Base-by-base conservation (phyloP, 2,797 vertebrate genomes). In the Knipowitschia caucasica region DNA sequence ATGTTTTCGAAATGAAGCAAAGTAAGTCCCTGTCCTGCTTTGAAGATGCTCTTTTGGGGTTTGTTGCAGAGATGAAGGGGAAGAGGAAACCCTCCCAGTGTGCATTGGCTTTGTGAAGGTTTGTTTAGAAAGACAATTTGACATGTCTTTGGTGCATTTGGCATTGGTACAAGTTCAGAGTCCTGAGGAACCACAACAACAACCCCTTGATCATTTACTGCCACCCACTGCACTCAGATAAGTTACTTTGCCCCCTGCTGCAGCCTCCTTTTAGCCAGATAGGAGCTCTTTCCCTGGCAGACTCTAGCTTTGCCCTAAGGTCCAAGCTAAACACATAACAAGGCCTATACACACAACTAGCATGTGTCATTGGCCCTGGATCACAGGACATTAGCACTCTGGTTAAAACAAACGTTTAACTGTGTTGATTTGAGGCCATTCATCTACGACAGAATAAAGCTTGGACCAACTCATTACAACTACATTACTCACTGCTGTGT, bases 311-410 rank as follows among this genome's bases (percentile, higher is more conserved):
- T 54, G 43, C 49, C 50, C 67, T 26, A 34, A 33, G 29, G 65
- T 79, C 84, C 78, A 85, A 85, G 64, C 51, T 62, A 83, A 82
- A 81, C 75, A 78, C 50, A 57, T 77, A 76, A 46, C 70, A 76
- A 79, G 74, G 62, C 50, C 59, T 54, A 34, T 34, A 47, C 50
- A 31, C 50, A 58, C 38, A 4, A 24, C 39, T 59, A 68, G 50
- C 58, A 56, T 71, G 62, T 53, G 62, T 62, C 62, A 43, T 62
- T 84, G 84, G 81, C 77, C 53, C 31, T 30, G 62, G 84, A 82
- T 81, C 82, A 83, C 62, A 83, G 53, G 51, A 70, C 55, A 54
- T 51, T 56, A 51, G 40, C 33, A 27, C 59, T 65, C 56, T 42
- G 34, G 64, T 59, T 36, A 60, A 76, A 56, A 64, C 70, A 73